A percentile compares a stretch with the other conserved stretches of the same genome.
Conservation (phyloP, 1,140 invertebrate species). For the Heliconius congener region DNA sequence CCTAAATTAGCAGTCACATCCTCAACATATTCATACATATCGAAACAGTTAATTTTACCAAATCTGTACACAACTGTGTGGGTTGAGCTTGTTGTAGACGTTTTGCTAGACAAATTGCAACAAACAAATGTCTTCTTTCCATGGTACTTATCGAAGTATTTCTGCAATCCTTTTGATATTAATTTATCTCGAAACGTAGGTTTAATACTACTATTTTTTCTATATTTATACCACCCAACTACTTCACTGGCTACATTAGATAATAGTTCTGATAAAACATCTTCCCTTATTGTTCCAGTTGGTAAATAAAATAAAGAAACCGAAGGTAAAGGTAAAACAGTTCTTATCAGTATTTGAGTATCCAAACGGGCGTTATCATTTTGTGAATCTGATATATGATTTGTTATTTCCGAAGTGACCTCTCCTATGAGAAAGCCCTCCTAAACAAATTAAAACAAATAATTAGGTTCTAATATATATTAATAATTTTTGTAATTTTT, state of each 20-base stretch:
- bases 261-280: conserved; percentile 79
- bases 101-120: conserved; percentile 80
- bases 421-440: conserved; percentile 86
- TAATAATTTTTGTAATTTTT: background rate
- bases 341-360: conserved; percentile 83
- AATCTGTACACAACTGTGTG: conserved; percentile 83
- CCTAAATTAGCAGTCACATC: conserved; percentile 78
- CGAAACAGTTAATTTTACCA: conserved; percentile 75
- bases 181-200: conserved; percentile 82
- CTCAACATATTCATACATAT: conserved; percentile 75
- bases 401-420: conserved; percentile 82
- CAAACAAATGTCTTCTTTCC: conserved; percentile 79
- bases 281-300: conserved; percentile 81
- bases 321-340: conserved; percentile 81
- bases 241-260: conserved; percentile 80
- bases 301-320: conserved; percentile 81
- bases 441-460: conserved; percentile 71
- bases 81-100: conserved; percentile 74
- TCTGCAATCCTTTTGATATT: conserved; percentile 82
- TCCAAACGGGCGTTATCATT: conserved; percentile 82
- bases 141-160: conserved; percentile 79
- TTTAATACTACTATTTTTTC: conserved; percentile 76
- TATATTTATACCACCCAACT: conserved; percentile 85
- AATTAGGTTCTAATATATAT: background rate
- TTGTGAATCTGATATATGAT: conserved; percentile 85